Percentiles rank a stretch among this genome's conserved stretches.
These are phyloP conservation scores for Atherinomorus stipes DNA, from an alignment of 2,113 vertebrate species.

Conservation along the genomic window DNA sequence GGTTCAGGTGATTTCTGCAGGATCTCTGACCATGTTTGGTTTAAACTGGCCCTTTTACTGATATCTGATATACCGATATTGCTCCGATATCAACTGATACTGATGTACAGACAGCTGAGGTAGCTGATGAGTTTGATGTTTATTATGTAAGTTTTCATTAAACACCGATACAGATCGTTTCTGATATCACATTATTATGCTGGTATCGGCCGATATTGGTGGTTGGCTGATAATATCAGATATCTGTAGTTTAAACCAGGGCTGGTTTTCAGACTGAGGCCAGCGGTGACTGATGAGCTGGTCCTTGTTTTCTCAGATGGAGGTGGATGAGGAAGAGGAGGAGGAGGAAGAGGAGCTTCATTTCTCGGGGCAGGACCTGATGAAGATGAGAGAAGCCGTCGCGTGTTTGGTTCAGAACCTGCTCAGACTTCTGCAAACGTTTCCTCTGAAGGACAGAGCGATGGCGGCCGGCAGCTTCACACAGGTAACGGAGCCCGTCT, in stretches of 20 bases:
- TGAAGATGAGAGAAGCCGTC: conserved; percentile 83
- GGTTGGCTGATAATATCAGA: no score
- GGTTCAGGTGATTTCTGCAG: conserved; percentile 77
- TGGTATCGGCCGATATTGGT: no score
- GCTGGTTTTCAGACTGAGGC: neutral
- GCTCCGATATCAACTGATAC: no score
- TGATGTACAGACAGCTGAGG: no score
- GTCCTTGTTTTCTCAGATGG: conserved; percentile 59
- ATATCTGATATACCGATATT: no score
- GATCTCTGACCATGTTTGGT: no score
- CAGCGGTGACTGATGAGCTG: accelerated
- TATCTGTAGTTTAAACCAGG: no score
- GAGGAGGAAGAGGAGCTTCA: conserved; percentile 81
- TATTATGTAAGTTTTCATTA: no score
- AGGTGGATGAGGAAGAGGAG: conserved; percentile 77
- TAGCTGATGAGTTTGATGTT: no score
- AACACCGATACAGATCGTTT: no score
- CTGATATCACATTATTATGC: no score
- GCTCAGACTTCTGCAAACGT: conserved; percentile 86
- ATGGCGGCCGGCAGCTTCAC: conserved; percentile 85
- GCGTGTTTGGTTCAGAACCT: conserved; percentile 87
- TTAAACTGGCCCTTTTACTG: no score
- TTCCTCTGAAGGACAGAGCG: conserved; percentile 87
- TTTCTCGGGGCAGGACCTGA: conserved; percentile 85
- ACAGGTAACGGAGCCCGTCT: conserved; percentile 76